Conservation (phyloP, 1,140 invertebrate genomes). For the Agrypnia vestita region DNA sequence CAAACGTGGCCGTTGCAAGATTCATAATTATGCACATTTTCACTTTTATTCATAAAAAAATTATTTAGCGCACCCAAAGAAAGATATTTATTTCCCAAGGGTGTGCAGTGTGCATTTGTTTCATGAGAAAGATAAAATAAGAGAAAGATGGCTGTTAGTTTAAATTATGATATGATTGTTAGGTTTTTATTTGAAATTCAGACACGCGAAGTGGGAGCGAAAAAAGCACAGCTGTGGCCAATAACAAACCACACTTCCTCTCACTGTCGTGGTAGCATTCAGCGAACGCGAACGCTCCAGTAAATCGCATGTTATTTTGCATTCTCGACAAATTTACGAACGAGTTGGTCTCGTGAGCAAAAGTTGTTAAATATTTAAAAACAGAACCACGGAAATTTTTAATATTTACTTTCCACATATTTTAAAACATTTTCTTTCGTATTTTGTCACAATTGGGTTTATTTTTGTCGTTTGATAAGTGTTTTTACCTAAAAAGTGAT, state of each 20-base stretch:
- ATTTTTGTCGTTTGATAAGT: too few species aligned
- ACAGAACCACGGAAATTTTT: neutral
- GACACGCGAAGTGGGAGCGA: constrained; percentile 22
- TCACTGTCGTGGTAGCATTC: constrained; percentile 23
- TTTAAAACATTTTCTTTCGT: neutral
- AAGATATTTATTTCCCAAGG: neutral
- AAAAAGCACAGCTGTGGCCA: constrained; percentile 30
- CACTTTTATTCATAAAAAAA: too few species aligned
- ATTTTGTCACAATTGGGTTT: neutral
- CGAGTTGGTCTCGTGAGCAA: neutral
- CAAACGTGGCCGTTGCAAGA: too few species aligned
- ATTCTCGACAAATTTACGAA: neutral
- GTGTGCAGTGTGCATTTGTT: neutral
- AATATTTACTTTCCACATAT: neutral
- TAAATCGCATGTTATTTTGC: neutral
- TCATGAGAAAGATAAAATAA: neutral
- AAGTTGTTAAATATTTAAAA: neutral
- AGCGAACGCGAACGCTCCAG: constrained; percentile 13
- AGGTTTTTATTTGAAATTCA: constrained; percentile 17
- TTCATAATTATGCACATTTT: too few species aligned
- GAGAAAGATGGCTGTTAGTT: neutral
- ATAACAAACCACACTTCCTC: constrained; percentile 33
- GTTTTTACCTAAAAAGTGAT: too few species aligned
- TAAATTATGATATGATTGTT: neutral
- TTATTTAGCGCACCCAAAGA: too few species aligned